Conservation (phyloP, 2,113 vertebrate genomes). For the Aptenodytes patagonicus region DNA sequence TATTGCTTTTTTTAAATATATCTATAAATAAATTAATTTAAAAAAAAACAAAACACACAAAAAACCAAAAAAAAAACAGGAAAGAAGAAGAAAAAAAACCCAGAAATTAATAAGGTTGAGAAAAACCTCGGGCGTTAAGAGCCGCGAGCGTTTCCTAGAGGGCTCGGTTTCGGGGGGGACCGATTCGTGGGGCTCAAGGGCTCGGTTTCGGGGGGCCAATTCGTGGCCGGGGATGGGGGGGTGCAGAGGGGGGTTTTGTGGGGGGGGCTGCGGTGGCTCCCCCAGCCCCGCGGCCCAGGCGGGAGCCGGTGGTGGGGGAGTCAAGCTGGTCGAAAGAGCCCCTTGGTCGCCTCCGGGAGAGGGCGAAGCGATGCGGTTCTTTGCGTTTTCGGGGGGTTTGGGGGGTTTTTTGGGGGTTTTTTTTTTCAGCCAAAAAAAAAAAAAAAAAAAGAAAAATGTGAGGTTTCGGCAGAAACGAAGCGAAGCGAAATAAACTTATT, state of each 20-base stretch:
- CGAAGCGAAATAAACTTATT: constrained; percentile 55
- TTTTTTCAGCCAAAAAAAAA: not conserved
- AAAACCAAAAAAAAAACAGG: not conserved
- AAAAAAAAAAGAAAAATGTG: not conserved
- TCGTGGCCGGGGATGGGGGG: not conserved
- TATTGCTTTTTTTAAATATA: constrained; percentile 80
- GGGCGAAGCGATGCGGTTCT: not conserved
- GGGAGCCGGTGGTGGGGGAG: too few species aligned
- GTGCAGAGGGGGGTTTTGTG: too few species aligned
- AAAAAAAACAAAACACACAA: constrained; percentile 57
- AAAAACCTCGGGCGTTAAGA: not conserved
- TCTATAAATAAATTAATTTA: constrained; percentile 78
- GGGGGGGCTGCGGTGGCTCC: not conserved
- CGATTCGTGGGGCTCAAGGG: not conserved
- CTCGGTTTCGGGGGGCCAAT: not conserved
- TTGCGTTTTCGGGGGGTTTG: not conserved
- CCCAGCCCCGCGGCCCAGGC: not conserved
- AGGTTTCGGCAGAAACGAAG: constrained; percentile 2
- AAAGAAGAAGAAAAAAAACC: not conserved
- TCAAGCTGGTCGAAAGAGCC: not conserved
- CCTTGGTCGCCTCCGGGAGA: not conserved
- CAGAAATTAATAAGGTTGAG: not conserved
- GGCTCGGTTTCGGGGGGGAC: not conserved
- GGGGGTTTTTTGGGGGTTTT: not conserved
- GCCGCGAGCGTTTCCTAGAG: not conserved